phyloP scores from a whole-genome alignment of 2,888 invertebrate species.

The Argyresthia albistria region DNA sequence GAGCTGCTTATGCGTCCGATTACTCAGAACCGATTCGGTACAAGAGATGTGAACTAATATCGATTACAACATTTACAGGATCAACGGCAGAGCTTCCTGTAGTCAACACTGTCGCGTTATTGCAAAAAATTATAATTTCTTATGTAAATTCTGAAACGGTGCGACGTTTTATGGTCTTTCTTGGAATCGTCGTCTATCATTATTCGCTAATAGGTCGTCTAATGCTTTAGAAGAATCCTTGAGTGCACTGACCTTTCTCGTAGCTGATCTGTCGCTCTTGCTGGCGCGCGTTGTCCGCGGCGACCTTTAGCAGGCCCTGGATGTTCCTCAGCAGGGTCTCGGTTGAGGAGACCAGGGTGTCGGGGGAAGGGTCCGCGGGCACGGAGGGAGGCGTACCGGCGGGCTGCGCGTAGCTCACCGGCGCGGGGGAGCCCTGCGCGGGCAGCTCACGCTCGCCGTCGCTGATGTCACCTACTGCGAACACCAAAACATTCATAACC shows the following conservation, averaged over 20 bases:
- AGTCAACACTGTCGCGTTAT: conserved; percentile 26
- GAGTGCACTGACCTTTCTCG: conserved; percentile 87
- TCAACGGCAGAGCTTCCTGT: conserved; percentile 36
- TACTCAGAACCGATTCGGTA: conserved; percentile 47
- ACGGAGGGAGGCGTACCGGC: conserved; percentile 68
- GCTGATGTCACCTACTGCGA: conserved; percentile 77
- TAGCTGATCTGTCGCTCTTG: conserved; percentile 96
- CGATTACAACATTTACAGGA: conserved; percentile 51
- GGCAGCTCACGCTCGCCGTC: conserved; percentile 81
- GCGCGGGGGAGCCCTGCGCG: conserved; percentile 74
- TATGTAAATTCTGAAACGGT: conserved; percentile 43
- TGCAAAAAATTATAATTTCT: conserved; percentile 42
- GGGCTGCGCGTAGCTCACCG: conserved; percentile 86
- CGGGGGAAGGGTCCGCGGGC: conserved; percentile 59
- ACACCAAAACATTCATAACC: background rate
- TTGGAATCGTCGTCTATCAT: background rate
- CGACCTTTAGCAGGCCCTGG: conserved; percentile 95
- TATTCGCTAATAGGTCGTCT: background rate
- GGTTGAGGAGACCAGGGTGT: conserved; percentile 83
- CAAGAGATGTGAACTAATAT: conserved; percentile 47
- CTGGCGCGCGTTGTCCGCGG: conserved; percentile 97
- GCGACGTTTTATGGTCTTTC: conserved; percentile 20
- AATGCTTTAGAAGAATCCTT: background rate
- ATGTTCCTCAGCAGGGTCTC: conserved; percentile 96
- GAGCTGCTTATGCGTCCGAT: conserved; percentile 42